Evolutionary conservation across 2,113 vertebrate species (phyloP), one percentile per base, ranked within the genome.

Genomic region (Rhea pennata): DNA sequence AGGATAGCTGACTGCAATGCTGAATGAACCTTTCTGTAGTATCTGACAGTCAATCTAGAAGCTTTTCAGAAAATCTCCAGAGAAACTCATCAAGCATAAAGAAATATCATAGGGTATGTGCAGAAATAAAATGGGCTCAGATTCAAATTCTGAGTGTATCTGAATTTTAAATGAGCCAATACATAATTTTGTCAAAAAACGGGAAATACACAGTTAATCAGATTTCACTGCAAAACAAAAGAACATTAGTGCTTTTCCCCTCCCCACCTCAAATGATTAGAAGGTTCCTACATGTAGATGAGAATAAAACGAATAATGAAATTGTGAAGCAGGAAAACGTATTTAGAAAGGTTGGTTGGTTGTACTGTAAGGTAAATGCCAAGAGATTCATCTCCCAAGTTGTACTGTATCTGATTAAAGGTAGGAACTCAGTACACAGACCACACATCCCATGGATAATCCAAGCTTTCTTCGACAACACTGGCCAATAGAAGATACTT

Each of bases 11-110:
- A 96, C 93, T 96, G 89, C 91, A n/a, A 51, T 33, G 59, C 36
- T 93, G 89, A 92, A 96, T 88, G 78, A 97, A 95, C 71, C 71
- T 93, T 91, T 90, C 91, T 95, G 87, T 88, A 92, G 46, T 92
- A 96, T 90, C 90, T 94, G 71, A 79, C 82, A 96, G 95, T 83
- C 75, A 96, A 80, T 73, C 89, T 91, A 59, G 91, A 85, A 85
- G 78, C 87, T 92, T 95, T 93, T 90, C 4, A 88, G 87, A 94
- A 96, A 91, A 71, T 84, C 54, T 74, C 64, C 17, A 67, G 84
- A 88, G 92, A 93, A 95, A 95, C 77, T 86, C 24, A 93, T 91
- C 78, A 92, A 90, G 89, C 71, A 87, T 77, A 90, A 92, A 90
- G n/a, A 92, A 94, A 91, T 77, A 77, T 9, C 50, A 83, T 0